phyloP scores from a whole-genome alignment of 2,113 vertebrate genomes.

The Salvelinus sp. region DNA sequence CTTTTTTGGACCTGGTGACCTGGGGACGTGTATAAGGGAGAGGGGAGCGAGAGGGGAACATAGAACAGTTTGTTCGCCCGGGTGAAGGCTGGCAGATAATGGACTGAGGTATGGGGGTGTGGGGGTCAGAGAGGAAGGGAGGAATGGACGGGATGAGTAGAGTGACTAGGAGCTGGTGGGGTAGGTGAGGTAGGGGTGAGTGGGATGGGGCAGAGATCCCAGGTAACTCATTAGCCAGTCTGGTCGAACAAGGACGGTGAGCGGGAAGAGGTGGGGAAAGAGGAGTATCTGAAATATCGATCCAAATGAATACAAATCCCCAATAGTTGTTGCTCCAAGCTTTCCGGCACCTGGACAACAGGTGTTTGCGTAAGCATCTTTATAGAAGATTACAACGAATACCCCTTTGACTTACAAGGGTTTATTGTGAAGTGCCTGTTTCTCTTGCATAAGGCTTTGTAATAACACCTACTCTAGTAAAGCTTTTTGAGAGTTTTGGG shows the following conservation, averaged over 20 bases:
- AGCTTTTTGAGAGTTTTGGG: conserved; percentile 36
- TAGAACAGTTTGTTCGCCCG: conserved; percentile 55
- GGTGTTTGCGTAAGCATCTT: background rate
- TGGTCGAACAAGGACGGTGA: conserved; percentile 59
- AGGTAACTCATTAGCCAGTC: conserved; percentile 76
- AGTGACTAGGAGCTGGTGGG: background rate
- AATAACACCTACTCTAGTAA: conserved; percentile 43
- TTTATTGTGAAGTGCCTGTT: conserved; percentile 21
- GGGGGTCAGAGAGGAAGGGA: background rate
- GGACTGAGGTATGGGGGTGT: conserved; percentile 1
- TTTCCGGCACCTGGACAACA: conserved; percentile 25
- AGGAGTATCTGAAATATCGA: conserved; percentile 33
- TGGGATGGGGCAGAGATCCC: conserved; percentile 47
- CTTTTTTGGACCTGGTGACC: background rate
- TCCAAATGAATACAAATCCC: conserved; percentile 51
- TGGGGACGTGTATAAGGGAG: background rate
- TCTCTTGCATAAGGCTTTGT: conserved; percentile 56
- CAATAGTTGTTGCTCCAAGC: conserved; percentile 47
- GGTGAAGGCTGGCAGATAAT: conserved; percentile 60
- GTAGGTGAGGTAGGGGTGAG: conserved; percentile 25
- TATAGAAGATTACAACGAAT: conserved; percentile 42
- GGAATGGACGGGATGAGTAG: background rate
- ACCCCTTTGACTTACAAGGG: conserved; percentile 49
- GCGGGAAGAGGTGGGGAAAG: conserved; percentile 43
- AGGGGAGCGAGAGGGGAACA: conserved; percentile 11